Evolutionary conservation across 2,113 vertebrate species (phyloP).

Genomic region (Carollia perspicillata): DNA sequence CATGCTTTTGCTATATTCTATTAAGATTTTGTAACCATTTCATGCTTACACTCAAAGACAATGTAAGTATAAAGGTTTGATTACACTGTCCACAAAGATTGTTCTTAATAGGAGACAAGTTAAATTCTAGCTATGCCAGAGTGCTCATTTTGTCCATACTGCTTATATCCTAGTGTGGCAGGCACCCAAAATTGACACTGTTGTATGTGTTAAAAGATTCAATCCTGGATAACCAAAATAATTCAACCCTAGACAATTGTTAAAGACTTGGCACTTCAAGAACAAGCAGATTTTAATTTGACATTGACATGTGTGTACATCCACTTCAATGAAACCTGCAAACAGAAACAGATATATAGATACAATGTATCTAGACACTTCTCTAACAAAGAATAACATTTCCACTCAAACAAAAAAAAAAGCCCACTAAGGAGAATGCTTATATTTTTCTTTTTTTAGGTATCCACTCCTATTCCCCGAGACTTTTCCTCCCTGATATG

Average conservation of each 20-base stretch:
- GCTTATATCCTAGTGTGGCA: neutral
- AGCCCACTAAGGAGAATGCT: neutral
- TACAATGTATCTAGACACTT: neutral
- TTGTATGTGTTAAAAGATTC: neutral
- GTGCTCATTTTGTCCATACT: neutral
- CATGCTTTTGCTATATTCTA: neutral
- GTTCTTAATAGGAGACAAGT: neutral
- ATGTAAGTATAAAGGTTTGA: neutral
- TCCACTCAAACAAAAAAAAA: neutral
- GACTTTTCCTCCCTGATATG: neutral
- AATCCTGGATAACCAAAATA: neutral
- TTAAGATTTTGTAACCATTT: neutral
- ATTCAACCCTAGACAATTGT: neutral
- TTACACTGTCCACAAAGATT: neutral
- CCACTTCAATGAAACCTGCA: neutral
- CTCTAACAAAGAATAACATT: neutral
- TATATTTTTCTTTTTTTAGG: neutral
- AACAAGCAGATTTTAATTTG: neutral
- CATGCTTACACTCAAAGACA: neutral
- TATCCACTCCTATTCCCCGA: neutral
- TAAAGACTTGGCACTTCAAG: neutral
- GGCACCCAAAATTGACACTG: neutral
- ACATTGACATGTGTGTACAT: neutral
- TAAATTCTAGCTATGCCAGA: constrained; percentile 27
- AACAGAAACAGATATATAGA: neutral